Percentiles rank a stretch among this genome's conserved stretches.
These are phyloP conservation scores for Arctocebus calabarensis DNA, from an alignment of 2,797 vertebrate species.

Conservation along the genomic window DNA sequence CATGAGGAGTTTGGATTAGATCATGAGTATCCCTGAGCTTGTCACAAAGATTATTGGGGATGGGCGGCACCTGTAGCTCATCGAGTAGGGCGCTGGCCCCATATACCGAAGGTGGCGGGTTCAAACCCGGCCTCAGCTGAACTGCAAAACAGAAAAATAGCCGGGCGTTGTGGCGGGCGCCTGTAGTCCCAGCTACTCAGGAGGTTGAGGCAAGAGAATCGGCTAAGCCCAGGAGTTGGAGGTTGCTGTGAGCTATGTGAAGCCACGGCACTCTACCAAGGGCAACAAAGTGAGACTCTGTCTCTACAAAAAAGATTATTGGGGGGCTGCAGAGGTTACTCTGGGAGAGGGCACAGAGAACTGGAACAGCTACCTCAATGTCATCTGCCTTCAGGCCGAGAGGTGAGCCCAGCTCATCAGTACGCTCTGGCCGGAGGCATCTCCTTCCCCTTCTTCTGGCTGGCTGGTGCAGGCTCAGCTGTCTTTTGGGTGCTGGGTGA, in stretches of 20 bases:
- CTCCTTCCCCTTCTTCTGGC: constrained; percentile 96
- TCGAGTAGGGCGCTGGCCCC: too few species aligned
- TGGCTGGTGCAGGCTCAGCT: constrained; percentile 94
- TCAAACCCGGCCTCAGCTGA: too few species aligned
- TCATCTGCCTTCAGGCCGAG: constrained; percentile 88
- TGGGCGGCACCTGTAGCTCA: too few species aligned
- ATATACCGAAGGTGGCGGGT: too few species aligned
- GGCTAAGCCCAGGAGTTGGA: too few species aligned
- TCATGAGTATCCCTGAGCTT: neutral
- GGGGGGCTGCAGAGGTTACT: neutral
- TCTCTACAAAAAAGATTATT: neutral
- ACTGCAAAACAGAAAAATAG: too few species aligned
- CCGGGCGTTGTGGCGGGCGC: too few species aligned
- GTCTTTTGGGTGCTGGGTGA: constrained; percentile 96
- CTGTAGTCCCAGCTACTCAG: too few species aligned
- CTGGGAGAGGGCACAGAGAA: neutral
- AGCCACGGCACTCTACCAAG: too few species aligned
- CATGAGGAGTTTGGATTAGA: neutral
- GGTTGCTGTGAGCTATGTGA: too few species aligned
- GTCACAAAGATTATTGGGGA: neutral
- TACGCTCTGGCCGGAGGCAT: constrained; percentile 92
- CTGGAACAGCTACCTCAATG: neutral
- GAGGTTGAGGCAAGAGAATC: too few species aligned
- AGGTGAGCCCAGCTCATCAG: constrained; percentile 93
- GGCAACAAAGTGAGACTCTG: too few species aligned